phyloP scores from a whole-genome alignment of 2,113 vertebrate species.

The Coptodon rendalli region DNA sequence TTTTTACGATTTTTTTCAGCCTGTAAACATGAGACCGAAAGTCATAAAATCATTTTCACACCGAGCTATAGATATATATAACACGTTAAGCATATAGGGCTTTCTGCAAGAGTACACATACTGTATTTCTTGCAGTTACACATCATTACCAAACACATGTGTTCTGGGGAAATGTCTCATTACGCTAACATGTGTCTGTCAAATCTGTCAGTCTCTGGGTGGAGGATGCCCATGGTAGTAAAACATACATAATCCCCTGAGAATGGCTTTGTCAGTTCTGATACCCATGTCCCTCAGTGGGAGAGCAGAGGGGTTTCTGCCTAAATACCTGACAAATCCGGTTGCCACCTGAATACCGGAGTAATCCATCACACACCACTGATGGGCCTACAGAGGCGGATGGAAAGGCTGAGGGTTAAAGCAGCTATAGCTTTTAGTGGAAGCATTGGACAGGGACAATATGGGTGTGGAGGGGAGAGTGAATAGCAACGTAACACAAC shows the following conservation, averaged over 20 bases:
- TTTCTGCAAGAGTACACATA: not conserved
- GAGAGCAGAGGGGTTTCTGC: slow-evolving; percentile 21
- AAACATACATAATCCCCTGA: slow-evolving; percentile 40
- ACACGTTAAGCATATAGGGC: not conserved
- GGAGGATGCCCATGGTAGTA: not conserved
- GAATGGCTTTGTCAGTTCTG: slow-evolving; percentile 32
- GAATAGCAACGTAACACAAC: slow-evolving; percentile 6
- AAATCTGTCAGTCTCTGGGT: slow-evolving; percentile 1
- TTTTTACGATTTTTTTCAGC: not conserved
- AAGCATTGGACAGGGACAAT: slow-evolving; percentile 8
- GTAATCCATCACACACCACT: slow-evolving; percentile 38
- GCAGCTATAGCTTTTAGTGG: not conserved
- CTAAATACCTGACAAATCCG: slow-evolving; percentile 53
- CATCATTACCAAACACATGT: not conserved
- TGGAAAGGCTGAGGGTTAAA: slow-evolving; percentile 14
- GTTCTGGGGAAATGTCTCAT: not conserved
- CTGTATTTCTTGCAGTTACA: not conserved
- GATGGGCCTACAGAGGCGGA: slow-evolving; percentile 3
- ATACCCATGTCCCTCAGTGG: slow-evolving; percentile 38
- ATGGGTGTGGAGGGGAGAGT: slow-evolving; percentile 1
- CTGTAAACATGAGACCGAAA: not conserved
- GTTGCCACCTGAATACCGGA: slow-evolving; percentile 36
- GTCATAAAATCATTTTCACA: not conserved
- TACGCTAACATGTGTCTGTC: slow-evolving; percentile 8
- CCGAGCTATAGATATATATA: not conserved